Percentiles rank a stretch among this genome's conserved stretches.
These are phyloP conservation scores for Heteromyza rotundicornis DNA, from an alignment of 2,888 invertebrate genomes.

Conservation along the genomic window DNA sequence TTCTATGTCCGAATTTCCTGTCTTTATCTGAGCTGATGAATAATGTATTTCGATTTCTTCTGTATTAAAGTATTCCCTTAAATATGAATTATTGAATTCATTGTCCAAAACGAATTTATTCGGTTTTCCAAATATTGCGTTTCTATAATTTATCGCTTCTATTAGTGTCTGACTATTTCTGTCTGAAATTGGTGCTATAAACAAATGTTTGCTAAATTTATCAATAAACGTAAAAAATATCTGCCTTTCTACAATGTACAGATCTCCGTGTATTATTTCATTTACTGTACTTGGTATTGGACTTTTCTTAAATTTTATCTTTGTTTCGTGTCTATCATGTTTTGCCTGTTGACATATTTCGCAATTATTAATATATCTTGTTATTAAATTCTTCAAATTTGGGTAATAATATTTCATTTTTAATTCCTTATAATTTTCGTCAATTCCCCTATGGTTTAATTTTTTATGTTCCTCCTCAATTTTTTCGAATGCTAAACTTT, in stretches of 20 bases:
- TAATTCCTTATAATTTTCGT: slow-evolving; percentile 14
- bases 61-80: slow-evolving; percentile 13
- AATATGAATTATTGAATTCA: slow-evolving; percentile 11
- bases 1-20: slow-evolving; percentile 10
- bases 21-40: too few species aligned
- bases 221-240: slow-evolving; percentile 19
- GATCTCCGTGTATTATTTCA: slow-evolving; percentile 13
- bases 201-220: slow-evolving; percentile 14
- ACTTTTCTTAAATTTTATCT: slow-evolving; percentile 10
- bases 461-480: not conserved
- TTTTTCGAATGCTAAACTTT: slow-evolving; percentile 2
- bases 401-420: slow-evolving; percentile 10
- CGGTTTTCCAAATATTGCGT: slow-evolving; percentile 13
- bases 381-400: slow-evolving; percentile 13
- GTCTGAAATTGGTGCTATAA: slow-evolving; percentile 6
- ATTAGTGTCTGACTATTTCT: not conserved
- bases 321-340: slow-evolving; percentile 8
- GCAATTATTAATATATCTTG: slow-evolving; percentile 16
- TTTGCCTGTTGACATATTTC: slow-evolving; percentile 7
- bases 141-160: slow-evolving; percentile 1
- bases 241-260: slow-evolving; percentile 16
- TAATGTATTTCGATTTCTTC: slow-evolving; percentile 8
- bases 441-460: slow-evolving; percentile 14
- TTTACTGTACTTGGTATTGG: slow-evolving; percentile 5
- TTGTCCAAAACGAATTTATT: slow-evolving; percentile 7